Conservation (phyloP, 2,888 invertebrate species). For the Acleris sparsana region DNA sequence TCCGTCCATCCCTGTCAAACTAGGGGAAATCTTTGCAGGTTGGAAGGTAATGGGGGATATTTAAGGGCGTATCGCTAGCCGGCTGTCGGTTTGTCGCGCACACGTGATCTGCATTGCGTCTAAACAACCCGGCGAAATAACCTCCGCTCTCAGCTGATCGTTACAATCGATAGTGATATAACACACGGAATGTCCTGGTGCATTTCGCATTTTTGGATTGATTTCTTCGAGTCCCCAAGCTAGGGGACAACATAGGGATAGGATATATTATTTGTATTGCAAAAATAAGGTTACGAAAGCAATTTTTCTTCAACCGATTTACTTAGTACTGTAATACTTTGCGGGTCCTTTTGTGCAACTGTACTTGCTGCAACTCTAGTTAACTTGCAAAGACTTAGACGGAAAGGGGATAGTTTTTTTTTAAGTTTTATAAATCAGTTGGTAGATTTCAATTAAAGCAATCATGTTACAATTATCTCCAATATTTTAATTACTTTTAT, state of each 20-base stretch:
- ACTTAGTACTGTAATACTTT: too few relatives aligned
- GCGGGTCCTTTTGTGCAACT: too few relatives aligned
- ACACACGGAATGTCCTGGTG: slow-evolving; percentile 43
- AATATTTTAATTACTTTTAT: too few relatives aligned
- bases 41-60: slow-evolving; percentile 49
- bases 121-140: slow-evolving; percentile 80
- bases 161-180: slow-evolving; percentile 72
- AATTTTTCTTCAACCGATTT: too few relatives aligned
- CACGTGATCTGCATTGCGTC: slow-evolving; percentile 84
- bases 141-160: slow-evolving; percentile 77
- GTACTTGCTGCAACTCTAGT: too few relatives aligned
- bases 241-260: background rate
- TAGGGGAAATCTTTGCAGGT: slow-evolving; percentile 9
- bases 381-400: too few relatives aligned
- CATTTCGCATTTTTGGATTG: slow-evolving; percentile 7
- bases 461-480: too few relatives aligned
- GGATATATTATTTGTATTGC: too few relatives aligned
- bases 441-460: too few relatives aligned
- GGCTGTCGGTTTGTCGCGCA: slow-evolving; percentile 71
- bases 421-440: too few relatives aligned
- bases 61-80: slow-evolving; percentile 71
- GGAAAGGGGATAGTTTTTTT: too few relatives aligned
- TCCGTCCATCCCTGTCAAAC: slow-evolving; percentile 42
- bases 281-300: too few relatives aligned
- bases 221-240: background rate